Evolutionary conservation across 2,888 invertebrate species (phyloP).

Genomic region (Zele albiditarsus): DNA sequence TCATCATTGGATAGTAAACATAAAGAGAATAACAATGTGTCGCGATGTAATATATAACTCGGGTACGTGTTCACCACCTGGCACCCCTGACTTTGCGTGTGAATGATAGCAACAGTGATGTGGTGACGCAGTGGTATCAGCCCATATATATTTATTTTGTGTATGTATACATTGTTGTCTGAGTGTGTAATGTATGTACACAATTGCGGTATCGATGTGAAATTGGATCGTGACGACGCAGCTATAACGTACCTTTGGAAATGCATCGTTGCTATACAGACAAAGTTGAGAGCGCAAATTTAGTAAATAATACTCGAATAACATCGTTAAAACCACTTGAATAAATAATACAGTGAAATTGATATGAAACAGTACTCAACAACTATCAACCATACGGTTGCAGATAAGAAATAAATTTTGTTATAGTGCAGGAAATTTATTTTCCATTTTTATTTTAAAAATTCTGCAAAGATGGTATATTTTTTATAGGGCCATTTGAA

Average conservation of each 20-base stretch:
- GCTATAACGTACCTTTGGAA: constrained; percentile 31
- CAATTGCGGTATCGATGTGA: constrained; percentile 29
- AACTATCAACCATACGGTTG: too few species aligned
- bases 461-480: too few species aligned
- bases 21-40: background rate
- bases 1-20: background rate
- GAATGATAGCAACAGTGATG: constrained; percentile 9
- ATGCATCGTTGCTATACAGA: constrained; percentile 20
- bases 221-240: constrained; percentile 15
- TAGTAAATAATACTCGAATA: constrained; percentile 30
- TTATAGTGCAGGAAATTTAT: too few species aligned
- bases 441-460: too few species aligned
- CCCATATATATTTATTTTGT: background rate
- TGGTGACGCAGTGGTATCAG: background rate
- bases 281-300: constrained; percentile 18
- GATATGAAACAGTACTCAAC: too few species aligned
- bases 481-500: too few species aligned
- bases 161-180: background rate
- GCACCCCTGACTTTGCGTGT: constrained; percentile 19
- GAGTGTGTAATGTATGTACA: constrained; percentile 25
- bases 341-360: too few species aligned
- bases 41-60: background rate
- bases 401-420: too few species aligned
- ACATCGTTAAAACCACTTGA: too few species aligned
- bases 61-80: constrained; percentile 15